Evolutionary conservation across 2,888 invertebrate genomes (phyloP), one percentile per base, ranked within the genome.

Genomic region (Spilarctia lutea): DNA sequence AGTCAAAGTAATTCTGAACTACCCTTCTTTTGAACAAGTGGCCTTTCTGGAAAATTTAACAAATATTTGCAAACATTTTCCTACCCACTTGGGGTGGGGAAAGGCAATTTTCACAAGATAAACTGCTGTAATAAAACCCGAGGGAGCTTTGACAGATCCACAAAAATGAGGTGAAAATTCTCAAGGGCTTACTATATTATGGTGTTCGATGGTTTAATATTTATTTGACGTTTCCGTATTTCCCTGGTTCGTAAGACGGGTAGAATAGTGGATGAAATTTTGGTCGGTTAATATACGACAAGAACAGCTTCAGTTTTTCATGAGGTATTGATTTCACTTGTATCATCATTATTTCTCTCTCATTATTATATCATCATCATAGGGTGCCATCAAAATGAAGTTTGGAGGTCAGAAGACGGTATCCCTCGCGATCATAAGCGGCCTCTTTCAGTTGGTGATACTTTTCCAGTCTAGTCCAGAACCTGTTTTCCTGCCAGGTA

Each of bases 11-110:
- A 56, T 56, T 52, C 35, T 48, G 65, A 72, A 66, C 66, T 66
- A 56, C 52, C 56, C 33, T 30, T 39, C 35, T 67, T 60, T 42
- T 42, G 52, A 73, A 68, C 45, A n/a, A 73, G 30, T 39, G 27
- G 45, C n/a, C 24, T 45, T 39, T 71, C 65, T n/a, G 13, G 11
- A 30, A n/a, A 73, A 74, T 74, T 74, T 69, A 18, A 52, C 52
- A 74, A 69, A 69, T 69, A 65, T 74, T 74, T 69, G 65, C 33
- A 33, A 52, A 65, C 70, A 70, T 74, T 70, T 65, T 42, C 56
- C 48, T 66, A 30, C 73, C 68, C 68, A 42, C 45, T 60, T 60
- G 18, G 27, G 56, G 66, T 13, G 42, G 18, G 30, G 33, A 66
- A 42, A 52, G 10, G 69, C 73, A 65, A 65, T 70, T 74, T 70